Evolutionary conservation across 2,797 vertebrate species (phyloP).

Genomic region (Pachyuromys duprasi): DNA sequence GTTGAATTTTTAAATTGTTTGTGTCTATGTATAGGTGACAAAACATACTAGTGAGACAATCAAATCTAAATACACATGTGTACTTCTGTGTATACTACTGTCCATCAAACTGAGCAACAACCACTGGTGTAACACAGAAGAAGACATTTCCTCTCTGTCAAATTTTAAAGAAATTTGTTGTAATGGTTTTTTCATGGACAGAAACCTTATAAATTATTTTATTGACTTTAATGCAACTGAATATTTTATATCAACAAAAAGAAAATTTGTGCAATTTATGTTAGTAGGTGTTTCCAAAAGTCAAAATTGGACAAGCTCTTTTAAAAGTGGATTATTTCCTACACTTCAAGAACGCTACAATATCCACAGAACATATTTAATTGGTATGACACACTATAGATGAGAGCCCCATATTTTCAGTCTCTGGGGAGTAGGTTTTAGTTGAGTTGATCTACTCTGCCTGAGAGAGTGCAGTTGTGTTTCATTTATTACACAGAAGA

Average conservation of each 20-base stretch:
- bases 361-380: background rate
- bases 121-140: background rate
- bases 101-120: background rate
- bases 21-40: background rate
- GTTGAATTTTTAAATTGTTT: background rate
- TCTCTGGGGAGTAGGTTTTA: background rate
- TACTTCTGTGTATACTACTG: background rate
- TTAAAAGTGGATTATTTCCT: background rate
- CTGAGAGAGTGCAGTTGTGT: background rate
- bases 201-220: background rate
- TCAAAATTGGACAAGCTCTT: background rate
- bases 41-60: background rate
- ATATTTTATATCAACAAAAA: background rate
- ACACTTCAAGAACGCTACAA: slow-evolving; percentile 22
- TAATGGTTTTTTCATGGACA: background rate
- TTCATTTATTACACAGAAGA: background rate
- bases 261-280: background rate
- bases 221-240: background rate
- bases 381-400: background rate
- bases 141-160: background rate
- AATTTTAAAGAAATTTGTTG: background rate
- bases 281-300: background rate
- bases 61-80: background rate
- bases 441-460: background rate
- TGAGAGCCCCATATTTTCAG: background rate